A percentile compares a stretch with the other conserved stretches of the same genome.
Evolutionary conservation across 1,140 invertebrate genomes (phyloP).

Genomic region (Heliconius nattereri): DNA sequence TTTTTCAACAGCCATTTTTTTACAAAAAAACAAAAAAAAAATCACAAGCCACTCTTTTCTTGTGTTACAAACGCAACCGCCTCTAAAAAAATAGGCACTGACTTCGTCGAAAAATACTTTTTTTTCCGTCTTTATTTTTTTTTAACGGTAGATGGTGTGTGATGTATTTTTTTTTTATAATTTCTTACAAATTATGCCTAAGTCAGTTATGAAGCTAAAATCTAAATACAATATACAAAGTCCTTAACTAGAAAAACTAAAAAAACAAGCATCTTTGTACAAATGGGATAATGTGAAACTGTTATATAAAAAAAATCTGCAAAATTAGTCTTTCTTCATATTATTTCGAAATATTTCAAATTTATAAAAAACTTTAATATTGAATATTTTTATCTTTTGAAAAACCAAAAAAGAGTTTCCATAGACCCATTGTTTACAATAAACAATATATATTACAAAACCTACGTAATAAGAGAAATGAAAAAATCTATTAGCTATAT

Average conservation of each 20-base stretch:
- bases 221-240: conserved; percentile 56
- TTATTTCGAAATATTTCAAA: neutral
- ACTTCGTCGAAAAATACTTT: conserved; percentile 68
- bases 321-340: neutral
- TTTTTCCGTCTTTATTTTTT: conserved; percentile 58
- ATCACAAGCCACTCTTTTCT: conserved; percentile 72
- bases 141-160: conserved; percentile 48
- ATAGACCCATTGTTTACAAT: conserved; percentile 22
- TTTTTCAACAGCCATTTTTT: conserved; percentile 52
- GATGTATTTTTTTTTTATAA: conserved; percentile 51
- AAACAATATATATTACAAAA: conserved; percentile 27
- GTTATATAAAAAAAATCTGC: neutral
- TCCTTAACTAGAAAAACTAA: conserved; percentile 43
- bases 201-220: conserved; percentile 57
- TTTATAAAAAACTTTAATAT: neutral
- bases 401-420: neutral
- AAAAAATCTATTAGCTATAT: conserved; percentile 9
- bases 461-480: conserved; percentile 2
- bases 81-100: conserved; percentile 66
- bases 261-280: conserved; percentile 50
- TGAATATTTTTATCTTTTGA: neutral
- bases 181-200: conserved; percentile 62
- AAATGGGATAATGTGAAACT: conserved; percentile 31
- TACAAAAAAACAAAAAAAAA: conserved; percentile 56
- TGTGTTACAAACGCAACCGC: conserved; percentile 71